Evolutionary conservation across 2,113 vertebrate genomes (phyloP), one percentile per base, ranked within the genome.

Genomic region (Chiloscyllium plagiosum): DNA sequence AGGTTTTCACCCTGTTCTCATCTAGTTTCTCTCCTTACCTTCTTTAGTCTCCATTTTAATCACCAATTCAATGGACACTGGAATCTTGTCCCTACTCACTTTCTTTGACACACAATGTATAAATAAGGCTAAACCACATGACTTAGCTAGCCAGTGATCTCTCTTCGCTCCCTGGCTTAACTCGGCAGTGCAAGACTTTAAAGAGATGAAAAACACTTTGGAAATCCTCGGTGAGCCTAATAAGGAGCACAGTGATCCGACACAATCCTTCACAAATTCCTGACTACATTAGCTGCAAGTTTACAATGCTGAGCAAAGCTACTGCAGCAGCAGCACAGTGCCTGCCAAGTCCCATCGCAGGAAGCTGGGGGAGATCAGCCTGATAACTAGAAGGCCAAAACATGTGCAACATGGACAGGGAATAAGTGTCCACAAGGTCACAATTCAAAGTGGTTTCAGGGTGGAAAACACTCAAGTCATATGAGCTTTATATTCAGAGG

Each of bases 31-130:
- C 52, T 90, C 26, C 87, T 65, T 90, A 90, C 87, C 87, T 90
- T 90, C 52, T 61, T 12, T n/a, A 61, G 52, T 61, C 87, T 56
- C 87, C 87, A 90, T 90, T 90, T 61, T 90, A 90, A 33, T n/a
- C 87, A 90, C 4, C 87, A 33, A 90, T 29, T 61, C 87, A 61
- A 61, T 4, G 12, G 24, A 33, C 87, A 56, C 4, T 0, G 52
- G 52, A 90, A 61, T 56, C 87, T 61, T 61, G 33, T 10, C 87
- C 24, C 3, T 61, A 61, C 52, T 90, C 52, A 26, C 87, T 90
- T 61, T 90, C 87, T 61, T 90, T 56, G 87, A 61, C 52, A 61
- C 29, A 90, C 87, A 61, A 61, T 33, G 80, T 83, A 83, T 83
- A 90, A 90, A 61, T 26, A 90, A 90, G 52, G 10, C 52, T 33